phyloP scores from a whole-genome alignment of 2,888 invertebrate species.

The Ophioninae sp. region DNA sequence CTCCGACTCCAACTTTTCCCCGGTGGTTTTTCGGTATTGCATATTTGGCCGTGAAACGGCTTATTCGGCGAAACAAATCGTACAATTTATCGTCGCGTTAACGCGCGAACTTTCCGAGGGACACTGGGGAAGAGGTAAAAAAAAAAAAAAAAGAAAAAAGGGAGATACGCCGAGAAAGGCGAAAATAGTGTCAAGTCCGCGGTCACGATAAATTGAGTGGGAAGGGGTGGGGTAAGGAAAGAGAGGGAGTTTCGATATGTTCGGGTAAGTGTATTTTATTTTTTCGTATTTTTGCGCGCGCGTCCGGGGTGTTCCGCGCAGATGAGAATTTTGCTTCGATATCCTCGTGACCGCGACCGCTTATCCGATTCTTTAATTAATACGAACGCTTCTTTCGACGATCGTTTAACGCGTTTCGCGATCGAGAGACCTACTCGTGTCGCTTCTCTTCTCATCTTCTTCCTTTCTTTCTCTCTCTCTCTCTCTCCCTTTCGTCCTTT shows the following conservation, averaged over 20 bases:
- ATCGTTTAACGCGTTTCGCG: constrained; percentile 55
- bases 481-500: not conserved
- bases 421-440: constrained; percentile 42
- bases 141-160: constrained; percentile 11
- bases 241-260: constrained; percentile 10
- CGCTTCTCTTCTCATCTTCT: constrained; percentile 26
- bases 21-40: not conserved
- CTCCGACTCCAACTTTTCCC: not conserved
- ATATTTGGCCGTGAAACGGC: not conserved
- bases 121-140: constrained; percentile 13
- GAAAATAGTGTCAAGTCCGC: constrained; percentile 56
- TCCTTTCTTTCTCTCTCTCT: constrained; percentile 22
- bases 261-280: constrained; percentile 14
- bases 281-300: not conserved
- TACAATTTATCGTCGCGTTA: constrained; percentile 33
- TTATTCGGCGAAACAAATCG: constrained; percentile 1
- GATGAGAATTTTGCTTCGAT: constrained; percentile 44
- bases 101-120: constrained; percentile 27
- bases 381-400: constrained; percentile 58
- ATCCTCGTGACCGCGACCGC: constrained; percentile 41
- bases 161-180: constrained; percentile 23
- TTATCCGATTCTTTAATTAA: constrained; percentile 65
- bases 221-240: constrained; percentile 5
- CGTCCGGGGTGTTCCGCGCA: constrained; percentile 15
- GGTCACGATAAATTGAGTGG: constrained; percentile 54